These are phyloP conservation scores for Urocolius indicus DNA, from an alignment of 2,113 vertebrate species.

Conservation along the genomic window DNA sequence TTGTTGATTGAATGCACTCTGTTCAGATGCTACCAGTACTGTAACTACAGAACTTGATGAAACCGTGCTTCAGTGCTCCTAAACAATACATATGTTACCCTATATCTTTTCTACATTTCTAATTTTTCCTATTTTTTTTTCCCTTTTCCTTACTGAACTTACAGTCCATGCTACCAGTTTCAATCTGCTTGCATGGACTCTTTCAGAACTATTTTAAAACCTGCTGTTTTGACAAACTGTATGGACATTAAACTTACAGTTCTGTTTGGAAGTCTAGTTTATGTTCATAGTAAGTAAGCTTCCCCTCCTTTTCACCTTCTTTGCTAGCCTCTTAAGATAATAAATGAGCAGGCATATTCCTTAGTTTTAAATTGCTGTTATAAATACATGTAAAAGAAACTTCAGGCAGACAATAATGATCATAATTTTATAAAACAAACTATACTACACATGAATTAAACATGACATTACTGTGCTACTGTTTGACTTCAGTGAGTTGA, in stretches of 20 bases:
- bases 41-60: neutral
- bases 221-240: neutral
- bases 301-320: neutral
- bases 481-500: neutral
- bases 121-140: neutral
- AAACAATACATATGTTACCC: neutral
- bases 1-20: neutral
- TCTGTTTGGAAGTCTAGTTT: conserved; percentile 6
- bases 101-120: neutral
- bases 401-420: neutral
- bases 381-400: neutral
- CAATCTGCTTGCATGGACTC: conserved; percentile 21
- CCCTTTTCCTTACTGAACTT: neutral
- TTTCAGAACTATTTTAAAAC: conserved; percentile 15
- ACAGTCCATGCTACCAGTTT: neutral
- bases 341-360: neutral
- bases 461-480: neutral
- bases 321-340: neutral
- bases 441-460: neutral
- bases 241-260: neutral
- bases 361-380: neutral
- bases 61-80: neutral
- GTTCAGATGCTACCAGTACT: neutral
- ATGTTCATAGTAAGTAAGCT: neutral
- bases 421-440: conserved; percentile 6